A percentile compares a stretch with the other conserved stretches of the same genome.
Conservation (phyloP, 1,140 invertebrate genomes). For the roundworm (Caenorhabditis elegans) region DNA sequence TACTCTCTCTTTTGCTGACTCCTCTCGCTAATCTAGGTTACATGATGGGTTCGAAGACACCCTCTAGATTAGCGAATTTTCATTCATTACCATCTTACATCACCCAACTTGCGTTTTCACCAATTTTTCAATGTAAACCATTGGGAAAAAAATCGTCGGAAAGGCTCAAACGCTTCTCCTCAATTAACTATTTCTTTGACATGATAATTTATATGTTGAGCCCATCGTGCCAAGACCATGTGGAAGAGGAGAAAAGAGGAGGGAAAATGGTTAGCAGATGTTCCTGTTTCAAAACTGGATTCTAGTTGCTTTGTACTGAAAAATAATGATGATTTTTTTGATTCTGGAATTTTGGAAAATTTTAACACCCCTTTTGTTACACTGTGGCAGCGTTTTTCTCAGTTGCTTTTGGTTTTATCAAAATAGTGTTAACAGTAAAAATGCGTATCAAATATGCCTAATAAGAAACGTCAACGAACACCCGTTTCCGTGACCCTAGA, state of each 20-base stretch:
- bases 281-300: background rate
- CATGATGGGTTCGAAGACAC: background rate
- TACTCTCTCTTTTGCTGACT: background rate
- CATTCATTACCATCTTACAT: background rate
- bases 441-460: too few species aligned
- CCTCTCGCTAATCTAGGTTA: conserved; percentile 21
- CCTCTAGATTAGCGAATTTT: conserved; percentile 27
- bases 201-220: conserved; percentile 21
- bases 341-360: too few species aligned
- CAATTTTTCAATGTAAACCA: background rate
- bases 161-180: conserved; percentile 5
- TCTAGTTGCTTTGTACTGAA: background rate
- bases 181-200: conserved; percentile 26
- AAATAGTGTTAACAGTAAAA: too few species aligned
- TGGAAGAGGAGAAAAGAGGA: background rate
- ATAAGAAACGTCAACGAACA: too few species aligned
- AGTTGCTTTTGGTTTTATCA: too few species aligned
- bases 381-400: too few species aligned
- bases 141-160: background rate
- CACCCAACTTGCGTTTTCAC: background rate
- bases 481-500: too few species aligned
- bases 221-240: background rate
- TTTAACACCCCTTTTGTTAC: too few species aligned
- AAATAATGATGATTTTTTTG: too few species aligned
- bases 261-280: conserved; percentile 27